phyloP scores from a whole-genome alignment of 2,797 vertebrate genomes.

The Sarcophilus harrisii region DNA sequence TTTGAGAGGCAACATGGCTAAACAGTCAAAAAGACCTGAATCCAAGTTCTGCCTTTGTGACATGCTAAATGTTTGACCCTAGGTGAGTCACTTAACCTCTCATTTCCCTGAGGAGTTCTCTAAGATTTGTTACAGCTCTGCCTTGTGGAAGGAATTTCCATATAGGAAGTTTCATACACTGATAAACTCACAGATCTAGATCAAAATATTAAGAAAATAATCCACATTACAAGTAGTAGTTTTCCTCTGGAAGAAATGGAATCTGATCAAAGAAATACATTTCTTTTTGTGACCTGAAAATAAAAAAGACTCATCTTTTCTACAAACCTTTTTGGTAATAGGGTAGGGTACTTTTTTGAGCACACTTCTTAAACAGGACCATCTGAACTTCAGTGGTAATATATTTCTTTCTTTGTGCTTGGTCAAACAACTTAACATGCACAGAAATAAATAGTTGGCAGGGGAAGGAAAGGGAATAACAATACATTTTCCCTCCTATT shows the following conservation, averaged over 20 bases:
- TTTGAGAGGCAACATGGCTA: not conserved
- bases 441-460: not conserved
- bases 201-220: not conserved
- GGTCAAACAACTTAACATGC: not conserved
- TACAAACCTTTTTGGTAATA: not conserved
- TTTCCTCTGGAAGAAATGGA: not conserved
- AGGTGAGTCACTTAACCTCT: not conserved
- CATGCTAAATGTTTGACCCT: not conserved
- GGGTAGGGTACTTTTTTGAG: not conserved
- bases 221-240: not conserved
- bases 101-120: not conserved
- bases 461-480: not conserved
- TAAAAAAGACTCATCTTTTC: not conserved
- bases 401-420: not conserved
- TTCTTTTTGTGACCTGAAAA: not conserved
- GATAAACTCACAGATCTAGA: not conserved
- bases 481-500: not conserved
- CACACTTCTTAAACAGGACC: not conserved
- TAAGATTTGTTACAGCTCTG: not conserved
- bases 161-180: not conserved
- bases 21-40: not conserved
- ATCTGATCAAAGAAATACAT: not conserved
- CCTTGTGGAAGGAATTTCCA: not conserved
- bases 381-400: not conserved
- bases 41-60: not conserved